Percentiles rank a stretch among this genome's conserved stretches.
These are phyloP conservation scores for Aphelocoma californica DNA, from an alignment of 2,797 vertebrate species.

Conservation along the genomic window DNA sequence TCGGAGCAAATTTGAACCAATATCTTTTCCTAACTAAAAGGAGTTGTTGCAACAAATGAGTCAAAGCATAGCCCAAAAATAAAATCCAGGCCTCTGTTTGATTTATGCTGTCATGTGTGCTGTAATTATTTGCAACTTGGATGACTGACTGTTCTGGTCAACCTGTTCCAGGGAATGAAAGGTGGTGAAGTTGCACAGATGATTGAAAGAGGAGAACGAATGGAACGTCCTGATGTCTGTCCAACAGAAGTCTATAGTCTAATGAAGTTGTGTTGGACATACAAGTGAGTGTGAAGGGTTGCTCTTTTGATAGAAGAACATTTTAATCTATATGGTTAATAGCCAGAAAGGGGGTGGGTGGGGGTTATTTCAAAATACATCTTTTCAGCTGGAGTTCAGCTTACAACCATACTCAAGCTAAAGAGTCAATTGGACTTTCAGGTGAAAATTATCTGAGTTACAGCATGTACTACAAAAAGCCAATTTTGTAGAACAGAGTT, in stretches of 20 bases:
- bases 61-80: not conserved
- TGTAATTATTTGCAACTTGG: not conserved
- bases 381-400: not conserved
- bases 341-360: not conserved
- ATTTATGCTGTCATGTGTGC: not conserved
- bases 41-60: not conserved
- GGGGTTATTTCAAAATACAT: not conserved
- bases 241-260: slow-evolving; percentile 88
- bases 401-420: not conserved
- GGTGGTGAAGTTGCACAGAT: slow-evolving; percentile 91
- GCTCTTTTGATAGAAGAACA: not conserved
- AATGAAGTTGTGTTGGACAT: slow-evolving; percentile 93
- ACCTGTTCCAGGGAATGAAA: slow-evolving; percentile 89
- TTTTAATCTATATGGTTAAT: not conserved
- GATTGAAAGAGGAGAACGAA: slow-evolving; percentile 87
- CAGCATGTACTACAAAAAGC: not conserved
- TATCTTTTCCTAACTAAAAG: not conserved
- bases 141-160: not conserved
- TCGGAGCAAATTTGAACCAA: not conserved
- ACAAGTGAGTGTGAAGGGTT: slow-evolving; percentile 81
- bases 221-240: slow-evolving; percentile 84
- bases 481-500: not conserved
- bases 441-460: not conserved
- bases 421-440: not conserved
- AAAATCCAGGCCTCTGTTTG: not conserved